Evolutionary conservation across 2,113 vertebrate species (phyloP), one percentile per base, ranked within the genome.

Genomic region (Pterophyllum scalare): DNA sequence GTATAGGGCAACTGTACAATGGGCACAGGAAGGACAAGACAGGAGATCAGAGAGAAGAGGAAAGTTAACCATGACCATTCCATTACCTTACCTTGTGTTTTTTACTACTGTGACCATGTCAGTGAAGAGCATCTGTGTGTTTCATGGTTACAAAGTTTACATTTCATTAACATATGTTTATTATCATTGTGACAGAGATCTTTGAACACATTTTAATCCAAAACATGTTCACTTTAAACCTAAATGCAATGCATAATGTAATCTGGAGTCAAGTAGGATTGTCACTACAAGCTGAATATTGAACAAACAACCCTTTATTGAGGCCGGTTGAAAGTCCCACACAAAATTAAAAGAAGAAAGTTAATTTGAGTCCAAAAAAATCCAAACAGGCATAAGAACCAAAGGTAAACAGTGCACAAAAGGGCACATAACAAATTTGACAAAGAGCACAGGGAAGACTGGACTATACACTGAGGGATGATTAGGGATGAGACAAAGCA

Each of bases 1-100:
- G 82, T 52, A 26, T 33, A 86, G 88, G 91, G 90, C 84, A 77
- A 92, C 87, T 92, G 91, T 92, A 95, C 93, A 95, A 95, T 94
- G 85, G 94, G 82, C 59, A 61, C 24, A 38, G 90, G 60, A 78
- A 91, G 88, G 89, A 91, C 70, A 82, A 82, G 84, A 90, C 89
- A 80, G 70, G 79, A 87, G 67, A 87, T 80, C 74, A 83, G 82
- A 87, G 58, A 54, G 72, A 72, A 82, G 75, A 38, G 64, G 76
- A 81, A 83, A 84, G 85, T 85, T 84, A 88, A 78, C 84, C 58
- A 78, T 82, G 75, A 57, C 75, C 64, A 82, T 54, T 56, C 75
- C 84, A 74, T 82, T 70, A 74, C 59, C 57, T 58, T 57, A 74
- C 65, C 26, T 57, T 22, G 35, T 22, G 35, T 28, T 15, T 60